These are phyloP conservation scores for Thereva unica DNA, from an alignment of 2,888 invertebrate species.

Conservation along the genomic window DNA sequence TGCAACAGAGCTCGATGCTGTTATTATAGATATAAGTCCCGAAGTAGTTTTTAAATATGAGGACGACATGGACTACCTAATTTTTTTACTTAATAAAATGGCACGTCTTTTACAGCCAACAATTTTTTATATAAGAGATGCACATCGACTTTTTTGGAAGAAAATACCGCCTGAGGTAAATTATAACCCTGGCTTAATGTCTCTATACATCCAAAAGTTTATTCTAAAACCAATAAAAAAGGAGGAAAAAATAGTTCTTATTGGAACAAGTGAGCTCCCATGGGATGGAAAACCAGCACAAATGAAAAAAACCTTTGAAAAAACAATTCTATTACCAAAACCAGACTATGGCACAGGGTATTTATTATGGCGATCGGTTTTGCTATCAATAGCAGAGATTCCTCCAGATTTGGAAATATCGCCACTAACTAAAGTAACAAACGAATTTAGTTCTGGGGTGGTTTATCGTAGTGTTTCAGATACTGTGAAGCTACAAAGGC, in stretches of 20 bases:
- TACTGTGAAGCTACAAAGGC: constrained; percentile 48
- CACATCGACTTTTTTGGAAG: constrained; percentile 63
- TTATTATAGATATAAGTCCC: constrained; percentile 68
- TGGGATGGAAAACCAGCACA: constrained; percentile 57
- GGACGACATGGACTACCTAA: constrained; percentile 65
- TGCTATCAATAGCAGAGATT: constrained; percentile 46
- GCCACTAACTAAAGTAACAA: constrained; percentile 51
- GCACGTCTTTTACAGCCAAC: constrained; percentile 65
- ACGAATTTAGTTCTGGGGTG: constrained; percentile 52
- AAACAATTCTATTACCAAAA: constrained; percentile 51
- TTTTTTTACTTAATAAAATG: constrained; percentile 67
- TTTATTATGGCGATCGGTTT: constrained; percentile 50
- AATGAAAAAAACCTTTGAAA: constrained; percentile 52
- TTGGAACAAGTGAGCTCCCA: constrained; percentile 62
- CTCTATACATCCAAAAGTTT: constrained; percentile 60
- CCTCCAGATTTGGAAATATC: constrained; percentile 46
- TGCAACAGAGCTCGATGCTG: constrained; percentile 68
- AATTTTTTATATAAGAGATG: constrained; percentile 63
- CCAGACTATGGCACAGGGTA: constrained; percentile 55
- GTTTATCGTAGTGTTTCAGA: constrained; percentile 51
- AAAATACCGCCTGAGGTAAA: constrained; percentile 55
- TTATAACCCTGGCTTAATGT: constrained; percentile 61
- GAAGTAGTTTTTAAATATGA: constrained; percentile 65
- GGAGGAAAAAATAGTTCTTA: constrained; percentile 62
- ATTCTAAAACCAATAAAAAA: constrained; percentile 62